phyloP scores from a whole-genome alignment of 2,797 vertebrate genomes.

The Poecile montanus region DNA sequence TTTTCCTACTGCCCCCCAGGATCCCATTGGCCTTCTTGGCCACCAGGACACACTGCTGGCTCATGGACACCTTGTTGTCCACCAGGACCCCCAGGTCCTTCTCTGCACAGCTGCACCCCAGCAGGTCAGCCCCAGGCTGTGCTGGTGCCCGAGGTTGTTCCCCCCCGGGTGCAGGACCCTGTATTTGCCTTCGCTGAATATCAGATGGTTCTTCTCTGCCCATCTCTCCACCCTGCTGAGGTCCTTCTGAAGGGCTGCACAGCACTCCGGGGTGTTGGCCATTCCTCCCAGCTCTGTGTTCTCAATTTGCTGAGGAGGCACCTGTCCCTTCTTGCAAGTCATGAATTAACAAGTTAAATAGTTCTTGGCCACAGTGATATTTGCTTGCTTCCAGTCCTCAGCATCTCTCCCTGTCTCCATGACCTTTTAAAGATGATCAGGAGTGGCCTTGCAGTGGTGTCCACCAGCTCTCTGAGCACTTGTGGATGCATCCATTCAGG shows the following conservation, averaged over 20 bases:
- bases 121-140: not conserved
- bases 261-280: no score
- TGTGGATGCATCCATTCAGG: accelerated
- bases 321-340: not conserved
- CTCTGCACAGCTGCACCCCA: not conserved
- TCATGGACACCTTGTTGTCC: not conserved
- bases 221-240: accelerated
- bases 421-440: not conserved
- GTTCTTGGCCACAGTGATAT: accelerated
- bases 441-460: not conserved
- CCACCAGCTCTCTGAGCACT: not conserved
- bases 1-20: not conserved
- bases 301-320: not conserved
- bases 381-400: not conserved
- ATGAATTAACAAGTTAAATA: not conserved
- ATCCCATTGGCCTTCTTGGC: not conserved
- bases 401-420: not conserved
- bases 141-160: not conserved
- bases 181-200: not conserved
- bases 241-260: not conserved
- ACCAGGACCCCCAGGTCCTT: not conserved
- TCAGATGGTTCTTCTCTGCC: not conserved
- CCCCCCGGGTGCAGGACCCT: not conserved
- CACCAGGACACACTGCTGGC: not conserved
- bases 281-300: not conserved